A percentile compares a stretch with the other conserved stretches of the same genome.
Conservation (phyloP, 2,888 invertebrate species). For the Cartodere bifasciata region DNA sequence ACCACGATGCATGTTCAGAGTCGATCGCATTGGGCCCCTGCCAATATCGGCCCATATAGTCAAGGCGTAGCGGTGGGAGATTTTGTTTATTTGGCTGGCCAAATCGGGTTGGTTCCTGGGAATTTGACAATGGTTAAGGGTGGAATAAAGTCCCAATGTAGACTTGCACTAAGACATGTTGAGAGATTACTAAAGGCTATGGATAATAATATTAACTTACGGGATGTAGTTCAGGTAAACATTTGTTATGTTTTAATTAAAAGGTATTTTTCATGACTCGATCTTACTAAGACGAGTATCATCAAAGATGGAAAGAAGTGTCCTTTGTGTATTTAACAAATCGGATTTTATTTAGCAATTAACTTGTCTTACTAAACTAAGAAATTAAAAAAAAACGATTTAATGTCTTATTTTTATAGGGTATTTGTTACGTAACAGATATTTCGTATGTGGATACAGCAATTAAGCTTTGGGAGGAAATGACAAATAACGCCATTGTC, state of each 20-base stretch:
- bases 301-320: too few species aligned
- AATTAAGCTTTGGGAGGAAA: slow-evolving; percentile 66
- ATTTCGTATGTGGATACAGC: slow-evolving; percentile 58
- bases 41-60: slow-evolving; percentile 93
- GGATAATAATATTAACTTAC: slow-evolving; percentile 61
- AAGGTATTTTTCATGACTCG: too few species aligned
- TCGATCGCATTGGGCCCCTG: slow-evolving; percentile 96
- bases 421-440: slow-evolving; percentile 76
- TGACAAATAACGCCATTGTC: slow-evolving; percentile 75
- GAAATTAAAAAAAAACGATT: too few species aligned
- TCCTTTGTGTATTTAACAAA: too few species aligned
- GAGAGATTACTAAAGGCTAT: slow-evolving; percentile 70
- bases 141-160: slow-evolving; percentile 70
- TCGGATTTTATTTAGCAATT: too few species aligned
- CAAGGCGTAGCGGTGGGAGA: slow-evolving; percentile 81
- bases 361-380: too few species aligned
- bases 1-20: slow-evolving; percentile 90
- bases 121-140: slow-evolving; percentile 62
- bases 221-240: slow-evolving; percentile 64
- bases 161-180: slow-evolving; percentile 72
- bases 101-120: slow-evolving; percentile 81
- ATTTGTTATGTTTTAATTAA: too few species aligned
- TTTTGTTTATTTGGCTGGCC: slow-evolving; percentile 78
- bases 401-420: slow-evolving; percentile 34
- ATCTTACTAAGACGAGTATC: too few species aligned